Base-by-base conservation (phyloP, 2,797 vertebrate genomes). In the Esox masquinongy region DNA sequence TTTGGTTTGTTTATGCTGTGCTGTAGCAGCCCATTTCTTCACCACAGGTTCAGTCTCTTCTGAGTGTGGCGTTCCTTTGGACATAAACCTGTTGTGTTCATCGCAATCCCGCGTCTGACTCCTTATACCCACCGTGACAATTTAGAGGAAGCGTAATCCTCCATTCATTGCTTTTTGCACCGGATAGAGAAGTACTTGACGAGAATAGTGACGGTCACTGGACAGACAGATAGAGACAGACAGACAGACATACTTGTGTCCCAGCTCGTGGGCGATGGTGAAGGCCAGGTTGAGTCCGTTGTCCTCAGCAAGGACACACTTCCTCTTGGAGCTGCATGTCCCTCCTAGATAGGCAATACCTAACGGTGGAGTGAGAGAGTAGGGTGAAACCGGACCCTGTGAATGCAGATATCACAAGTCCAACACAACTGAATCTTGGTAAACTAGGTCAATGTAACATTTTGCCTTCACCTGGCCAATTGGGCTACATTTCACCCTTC, bases 281-380 rank as follows among this genome's bases (percentile, higher is more conserved):
- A 99, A 99, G 61, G 97, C 98, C 92, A 99, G 79, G 84, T 98
- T 99, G 79, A 99, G 96, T 70, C 97, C 97, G 0, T 99, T 99
- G 92, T 99, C 97, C 86, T 99, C 98, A 0, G 96, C 96, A 76
- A 99, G 92, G 68, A 99, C 97, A 82, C 98, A 99, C 77, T 99
- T 99, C 88, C 97, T 96, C 86, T 95, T 97, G 74, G 95, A 84
- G 72, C 96, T 98, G 95, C 98, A 99, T 73, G 95, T 92, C 2
- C 98, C 98, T 36, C 97, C 97, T 74, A 99, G 93, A 87, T 99
- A 99, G 77, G 97, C 97, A 68, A 99, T 97, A 83, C 98, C 98
- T 99, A 91, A 31, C 2, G 26, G 47, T 51, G 49, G 50, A 29
- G 49, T n/a, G 39, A 17, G 24, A 53, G 70, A 50, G 9, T 31